A percentile compares a stretch with the other conserved stretches of the same genome.
These are phyloP conservation scores for Xiphophorus maculatus DNA, from an alignment of 2,113 vertebrate species.

Conservation along the genomic window DNA sequence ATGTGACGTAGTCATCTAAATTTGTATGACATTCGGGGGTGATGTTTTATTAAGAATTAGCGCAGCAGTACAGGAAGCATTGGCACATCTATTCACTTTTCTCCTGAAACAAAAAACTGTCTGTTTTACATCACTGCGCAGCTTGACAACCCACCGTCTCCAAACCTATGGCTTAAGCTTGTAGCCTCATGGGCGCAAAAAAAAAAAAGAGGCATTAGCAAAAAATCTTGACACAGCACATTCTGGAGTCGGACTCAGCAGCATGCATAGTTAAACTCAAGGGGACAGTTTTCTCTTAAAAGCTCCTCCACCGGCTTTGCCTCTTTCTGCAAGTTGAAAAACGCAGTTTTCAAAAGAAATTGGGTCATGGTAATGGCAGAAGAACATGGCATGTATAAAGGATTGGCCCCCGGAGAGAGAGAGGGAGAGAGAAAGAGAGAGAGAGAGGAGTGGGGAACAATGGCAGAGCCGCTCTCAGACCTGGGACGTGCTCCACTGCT, in stretches of 20 bases:
- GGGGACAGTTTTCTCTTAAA: conserved; percentile 74
- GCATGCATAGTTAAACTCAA: conserved; percentile 73
- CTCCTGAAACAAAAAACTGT: conserved; percentile 7
- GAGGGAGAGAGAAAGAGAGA: conserved; percentile 30
- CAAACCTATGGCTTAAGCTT: conserved; percentile 36
- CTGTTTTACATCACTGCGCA: conserved; percentile 26
- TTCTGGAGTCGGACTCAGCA: conserved; percentile 63
- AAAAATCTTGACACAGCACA: conserved; percentile 74
- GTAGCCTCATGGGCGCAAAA: conserved; percentile 55
- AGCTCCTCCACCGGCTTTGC: conserved; percentile 54
- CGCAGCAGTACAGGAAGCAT: conserved; percentile 13
- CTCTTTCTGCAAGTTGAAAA: conserved; percentile 69
- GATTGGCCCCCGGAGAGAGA: conserved; percentile 59
- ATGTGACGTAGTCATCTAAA: conserved; percentile 8
- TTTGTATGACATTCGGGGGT: conserved; percentile 8
- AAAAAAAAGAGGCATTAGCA: conserved; percentile 44
- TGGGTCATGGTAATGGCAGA: conserved; percentile 71
- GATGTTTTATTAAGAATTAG: conserved; percentile 7
- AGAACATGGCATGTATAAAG: conserved; percentile 70
- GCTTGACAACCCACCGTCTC: conserved; percentile 24
- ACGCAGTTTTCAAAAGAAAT: conserved; percentile 71
- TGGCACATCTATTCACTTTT: conserved; percentile 10
- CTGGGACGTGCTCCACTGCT: conserved; percentile 44
- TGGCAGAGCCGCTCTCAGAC: conserved; percentile 33
- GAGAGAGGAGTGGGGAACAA: conserved; percentile 67